Percentiles rank a stretch among this genome's conserved stretches.
These are phyloP conservation scores for Rotaria sp. DNA, from an alignment of 2,888 invertebrate genomes.

Conservation along the genomic window DNA sequence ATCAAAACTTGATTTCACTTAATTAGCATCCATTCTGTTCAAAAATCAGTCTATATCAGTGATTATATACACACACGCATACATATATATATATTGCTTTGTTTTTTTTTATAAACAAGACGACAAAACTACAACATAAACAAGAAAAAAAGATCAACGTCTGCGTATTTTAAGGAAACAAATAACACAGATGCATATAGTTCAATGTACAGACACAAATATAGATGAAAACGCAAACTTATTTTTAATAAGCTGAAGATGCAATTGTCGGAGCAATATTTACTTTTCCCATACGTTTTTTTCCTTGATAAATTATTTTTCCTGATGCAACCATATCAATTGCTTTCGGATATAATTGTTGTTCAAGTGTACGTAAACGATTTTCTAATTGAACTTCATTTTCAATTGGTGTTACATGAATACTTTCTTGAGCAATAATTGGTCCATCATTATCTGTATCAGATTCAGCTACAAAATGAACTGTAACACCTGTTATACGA, in stretches of 20 bases:
- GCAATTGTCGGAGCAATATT: not conserved
- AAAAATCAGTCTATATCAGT: not conserved
- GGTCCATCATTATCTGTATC: conserved; percentile 53
- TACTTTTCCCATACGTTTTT: not conserved
- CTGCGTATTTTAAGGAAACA: not conserved
- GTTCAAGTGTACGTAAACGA: conserved; percentile 71
- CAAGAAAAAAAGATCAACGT: not conserved
- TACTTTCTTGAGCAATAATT: conserved; percentile 75
- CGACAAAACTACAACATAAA: not conserved
- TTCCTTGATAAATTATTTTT: not conserved
- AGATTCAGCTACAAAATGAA: conserved; percentile 68
- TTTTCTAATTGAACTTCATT: conserved; percentile 67
- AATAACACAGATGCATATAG: not conserved
- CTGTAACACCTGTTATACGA: conserved; percentile 78
- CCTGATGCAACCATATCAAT: conserved; percentile 65
- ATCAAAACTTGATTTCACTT: not conserved
- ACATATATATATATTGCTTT: not conserved
- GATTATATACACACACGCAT: not conserved
- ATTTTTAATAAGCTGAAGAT: not conserved
- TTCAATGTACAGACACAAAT: no score
- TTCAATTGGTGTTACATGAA: conserved; percentile 70
- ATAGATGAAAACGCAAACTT: no score
- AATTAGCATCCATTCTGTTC: not conserved
- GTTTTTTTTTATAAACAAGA: not conserved
- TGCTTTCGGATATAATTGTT: conserved; percentile 75